Percentiles rank a stretch among this genome's conserved stretches.
Evolutionary conservation across 2,888 invertebrate genomes (phyloP).

Genomic region (Chalcosyrphus nemorum): DNA sequence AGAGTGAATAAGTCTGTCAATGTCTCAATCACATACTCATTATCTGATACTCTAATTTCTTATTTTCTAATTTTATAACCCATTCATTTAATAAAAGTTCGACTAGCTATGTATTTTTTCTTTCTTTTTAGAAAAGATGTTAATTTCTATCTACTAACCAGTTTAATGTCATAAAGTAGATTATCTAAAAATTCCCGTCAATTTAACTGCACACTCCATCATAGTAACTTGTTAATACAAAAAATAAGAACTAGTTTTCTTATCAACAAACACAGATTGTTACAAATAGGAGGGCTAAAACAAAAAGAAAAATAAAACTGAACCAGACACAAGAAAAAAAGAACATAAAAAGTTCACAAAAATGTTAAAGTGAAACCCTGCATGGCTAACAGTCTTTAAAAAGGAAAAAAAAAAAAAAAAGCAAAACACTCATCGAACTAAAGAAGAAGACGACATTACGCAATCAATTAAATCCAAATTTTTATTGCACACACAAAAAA

Average conservation of each 20-base stretch:
- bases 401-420: neutral
- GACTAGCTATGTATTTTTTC: neutral
- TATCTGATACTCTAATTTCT: neutral
- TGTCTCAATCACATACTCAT: too few species aligned
- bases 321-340: conserved; percentile 5
- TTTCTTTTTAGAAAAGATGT: neutral
- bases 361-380: conserved; percentile 33
- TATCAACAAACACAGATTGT: neutral
- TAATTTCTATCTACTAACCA: neutral
- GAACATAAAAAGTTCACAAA: neutral
- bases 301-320: too few species aligned
- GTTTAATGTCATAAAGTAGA: neutral
- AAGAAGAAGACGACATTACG: conserved; percentile 19
- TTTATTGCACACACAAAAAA: conserved; percentile 19
- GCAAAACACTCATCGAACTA: conserved; percentile 13
- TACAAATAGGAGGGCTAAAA: neutral
- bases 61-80: neutral
- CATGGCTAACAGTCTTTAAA: neutral
- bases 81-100: neutral
- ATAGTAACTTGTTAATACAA: neutral
- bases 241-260: neutral
- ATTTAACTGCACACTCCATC: neutral
- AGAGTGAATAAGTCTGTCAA: too few species aligned
- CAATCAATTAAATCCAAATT: conserved; percentile 48
- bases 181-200: conserved; percentile 6